Percentiles rank a stretch among this genome's conserved stretches.
Evolutionary conservation across 2,113 vertebrate genomes (phyloP).

Genomic region (Raja brachyura): DNA sequence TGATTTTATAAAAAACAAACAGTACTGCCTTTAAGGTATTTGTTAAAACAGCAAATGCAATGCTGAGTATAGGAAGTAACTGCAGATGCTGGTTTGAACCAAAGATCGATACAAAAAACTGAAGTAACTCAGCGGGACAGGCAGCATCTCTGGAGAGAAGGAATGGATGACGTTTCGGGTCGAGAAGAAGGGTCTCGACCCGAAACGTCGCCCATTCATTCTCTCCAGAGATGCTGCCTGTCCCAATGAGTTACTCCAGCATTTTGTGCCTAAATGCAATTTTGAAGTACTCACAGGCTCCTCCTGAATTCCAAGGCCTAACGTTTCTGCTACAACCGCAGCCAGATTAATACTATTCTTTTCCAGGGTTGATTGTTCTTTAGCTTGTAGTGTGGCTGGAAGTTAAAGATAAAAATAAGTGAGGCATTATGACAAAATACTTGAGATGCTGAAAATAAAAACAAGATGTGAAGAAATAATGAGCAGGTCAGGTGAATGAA

Average conservation of each 20-base stretch:
- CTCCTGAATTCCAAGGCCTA: conserved; percentile 57
- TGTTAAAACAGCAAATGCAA: not conserved
- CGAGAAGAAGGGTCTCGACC: too few species aligned
- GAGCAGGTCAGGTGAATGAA: not conserved
- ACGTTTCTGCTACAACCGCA: conserved; percentile 74
- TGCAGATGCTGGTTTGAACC: too few species aligned
- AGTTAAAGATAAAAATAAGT: conserved; percentile 36
- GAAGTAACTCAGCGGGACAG: too few species aligned
- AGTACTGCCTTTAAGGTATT: not conserved
- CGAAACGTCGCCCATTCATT: too few species aligned
- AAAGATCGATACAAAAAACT: too few species aligned
- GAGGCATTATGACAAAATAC: not conserved
- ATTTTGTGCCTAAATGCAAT: not conserved
- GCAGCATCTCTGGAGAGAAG: too few species aligned
- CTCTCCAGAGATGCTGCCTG: too few species aligned
- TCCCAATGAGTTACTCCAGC: too few species aligned
- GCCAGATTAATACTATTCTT: conserved; percentile 58
- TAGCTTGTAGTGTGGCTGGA: conserved; percentile 47
- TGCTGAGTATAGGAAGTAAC: not conserved
- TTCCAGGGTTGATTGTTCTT: conserved; percentile 47
- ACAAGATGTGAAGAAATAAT: not conserved
- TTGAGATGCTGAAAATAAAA: too few species aligned
- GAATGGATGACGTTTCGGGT: too few species aligned
- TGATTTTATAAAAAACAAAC: not conserved
- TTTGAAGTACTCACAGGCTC: conserved; percentile 61